Percentiles rank a stretch among this genome's conserved stretches.
Conservation (phyloP, 2,888 invertebrate genomes). For the Cyrtodaria siliqua region DNA sequence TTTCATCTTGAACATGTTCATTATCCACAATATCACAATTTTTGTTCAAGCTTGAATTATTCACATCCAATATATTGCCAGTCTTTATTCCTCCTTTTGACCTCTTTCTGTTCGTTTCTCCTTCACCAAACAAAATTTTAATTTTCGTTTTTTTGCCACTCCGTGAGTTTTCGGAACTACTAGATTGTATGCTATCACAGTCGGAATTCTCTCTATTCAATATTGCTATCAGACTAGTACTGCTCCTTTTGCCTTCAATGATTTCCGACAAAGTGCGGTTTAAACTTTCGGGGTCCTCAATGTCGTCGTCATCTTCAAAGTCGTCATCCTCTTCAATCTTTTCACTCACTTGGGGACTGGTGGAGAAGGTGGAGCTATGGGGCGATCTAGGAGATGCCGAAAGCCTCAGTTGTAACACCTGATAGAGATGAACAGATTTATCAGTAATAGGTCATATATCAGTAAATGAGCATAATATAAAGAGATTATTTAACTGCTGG, state of each 20-base stretch:
- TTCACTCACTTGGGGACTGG: conserved; percentile 35
- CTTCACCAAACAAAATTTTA: not conserved
- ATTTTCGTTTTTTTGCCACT: not conserved
- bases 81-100: not conserved
- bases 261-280: conserved; percentile 80
- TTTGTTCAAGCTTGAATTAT: not conserved
- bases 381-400: conserved; percentile 66
- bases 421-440: too few relatives aligned
- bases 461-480: too few relatives aligned
- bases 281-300: conserved; percentile 79
- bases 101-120: not conserved
- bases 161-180: conserved; percentile 51
- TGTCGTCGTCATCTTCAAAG: conserved; percentile 73
- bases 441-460: too few relatives aligned
- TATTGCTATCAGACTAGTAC: conserved; percentile 56
- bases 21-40: not conserved
- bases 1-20: not conserved
- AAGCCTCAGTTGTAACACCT: conserved; percentile 84
- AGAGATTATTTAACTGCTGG: too few relatives aligned
- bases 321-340: conserved; percentile 72
- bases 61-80: not conserved
- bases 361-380: conserved; percentile 33
- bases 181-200: conserved; percentile 61
- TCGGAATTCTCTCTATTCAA: conserved; percentile 60
- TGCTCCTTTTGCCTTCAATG: conserved; percentile 76